phyloP scores from a whole-genome alignment of 2,888 invertebrate species.

The Cecidostiba fungosa region DNA sequence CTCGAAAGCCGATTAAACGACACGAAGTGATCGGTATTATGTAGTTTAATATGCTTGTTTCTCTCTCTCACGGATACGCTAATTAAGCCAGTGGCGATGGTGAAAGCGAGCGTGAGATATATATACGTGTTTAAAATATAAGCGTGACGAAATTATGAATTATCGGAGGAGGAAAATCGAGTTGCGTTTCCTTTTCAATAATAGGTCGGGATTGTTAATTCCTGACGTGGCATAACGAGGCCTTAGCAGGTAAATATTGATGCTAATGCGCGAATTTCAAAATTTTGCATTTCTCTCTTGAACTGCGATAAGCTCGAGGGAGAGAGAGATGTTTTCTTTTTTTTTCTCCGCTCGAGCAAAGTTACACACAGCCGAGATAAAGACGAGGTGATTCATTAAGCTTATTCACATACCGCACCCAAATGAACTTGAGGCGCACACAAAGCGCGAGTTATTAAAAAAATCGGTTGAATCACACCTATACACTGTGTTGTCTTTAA shows the following conservation, averaged over 20 bases:
- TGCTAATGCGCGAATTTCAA: not conserved
- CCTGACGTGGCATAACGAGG: not conserved
- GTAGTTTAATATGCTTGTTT: not conserved
- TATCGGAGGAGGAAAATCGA: not conserved
- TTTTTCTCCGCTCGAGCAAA: not conserved
- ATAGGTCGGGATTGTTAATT: not conserved
- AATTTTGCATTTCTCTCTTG: not conserved
- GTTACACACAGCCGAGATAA: not conserved
- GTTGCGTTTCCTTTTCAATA: constrained; percentile 4
- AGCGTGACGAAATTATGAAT: not conserved
- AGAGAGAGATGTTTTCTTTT: no score
- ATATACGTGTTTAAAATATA: not conserved
- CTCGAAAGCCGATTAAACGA: not conserved
- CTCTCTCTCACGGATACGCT: not conserved
- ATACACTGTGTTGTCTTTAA: no score
- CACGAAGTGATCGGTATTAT: not conserved
- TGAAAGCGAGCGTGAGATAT: not conserved
- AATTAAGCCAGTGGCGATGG: not conserved
- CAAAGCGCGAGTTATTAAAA: not conserved
- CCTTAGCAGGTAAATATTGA: not conserved
- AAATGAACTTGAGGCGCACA: not conserved
- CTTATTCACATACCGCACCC: not conserved
- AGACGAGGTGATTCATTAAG: not conserved
- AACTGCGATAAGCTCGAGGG: not conserved
- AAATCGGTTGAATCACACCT: not conserved